These are phyloP conservation scores for Cantharis rustica DNA, from an alignment of 2,888 invertebrate genomes.

Conservation along the genomic window DNA sequence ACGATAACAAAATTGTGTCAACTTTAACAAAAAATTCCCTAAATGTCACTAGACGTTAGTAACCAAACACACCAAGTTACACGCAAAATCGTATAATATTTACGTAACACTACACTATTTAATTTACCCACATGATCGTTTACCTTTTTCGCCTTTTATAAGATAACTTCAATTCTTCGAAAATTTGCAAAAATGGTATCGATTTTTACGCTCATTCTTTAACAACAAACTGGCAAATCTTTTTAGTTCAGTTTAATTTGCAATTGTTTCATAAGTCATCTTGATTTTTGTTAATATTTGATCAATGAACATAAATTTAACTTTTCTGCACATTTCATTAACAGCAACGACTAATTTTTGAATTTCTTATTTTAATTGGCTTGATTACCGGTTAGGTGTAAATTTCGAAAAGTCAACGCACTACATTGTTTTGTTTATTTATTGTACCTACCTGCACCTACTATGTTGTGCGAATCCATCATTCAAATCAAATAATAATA, in stretches of 20 bases:
- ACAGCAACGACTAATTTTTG: no score
- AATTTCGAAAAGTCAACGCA: neutral
- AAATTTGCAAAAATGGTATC: neutral
- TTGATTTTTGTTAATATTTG: neutral
- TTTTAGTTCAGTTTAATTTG: neutral
- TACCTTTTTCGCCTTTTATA: neutral
- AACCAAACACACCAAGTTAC: neutral
- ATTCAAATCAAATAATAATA: neutral
- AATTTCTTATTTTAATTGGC: no score
- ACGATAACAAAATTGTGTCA: constrained; percentile 13
- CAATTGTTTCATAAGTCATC: neutral
- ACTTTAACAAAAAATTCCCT: neutral
- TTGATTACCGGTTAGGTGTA: neutral
- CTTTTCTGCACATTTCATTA: neutral
- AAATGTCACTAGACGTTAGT: neutral
- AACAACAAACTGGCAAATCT: neutral
- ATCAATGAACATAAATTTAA: no score
- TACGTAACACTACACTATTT: neutral
- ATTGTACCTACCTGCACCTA: neutral
- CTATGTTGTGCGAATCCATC: no score
- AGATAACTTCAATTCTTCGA: neutral
- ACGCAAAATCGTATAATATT: neutral
- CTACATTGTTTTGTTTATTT: neutral
- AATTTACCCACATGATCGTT: neutral
- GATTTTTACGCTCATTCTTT: neutral